A percentile compares a stretch with the other conserved stretches of the same genome.
These are phyloP conservation scores for Plestiodon gilberti DNA, from an alignment of 2,113 vertebrate genomes.

Conservation along the genomic window DNA sequence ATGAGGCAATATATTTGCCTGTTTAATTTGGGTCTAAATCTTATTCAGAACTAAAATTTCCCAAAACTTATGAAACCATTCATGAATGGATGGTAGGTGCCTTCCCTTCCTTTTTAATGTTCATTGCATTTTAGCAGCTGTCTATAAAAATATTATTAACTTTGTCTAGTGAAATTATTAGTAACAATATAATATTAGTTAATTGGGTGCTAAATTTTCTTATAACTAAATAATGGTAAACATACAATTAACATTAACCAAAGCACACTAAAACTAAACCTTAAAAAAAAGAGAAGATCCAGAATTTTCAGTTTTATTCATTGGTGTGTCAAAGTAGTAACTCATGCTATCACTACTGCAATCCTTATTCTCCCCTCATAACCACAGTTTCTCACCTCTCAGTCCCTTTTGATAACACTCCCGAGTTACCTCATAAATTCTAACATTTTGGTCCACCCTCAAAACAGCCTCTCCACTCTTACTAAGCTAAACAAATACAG, in stretches of 20 bases:
- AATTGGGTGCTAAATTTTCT: too few species aligned
- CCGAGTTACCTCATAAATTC: background rate
- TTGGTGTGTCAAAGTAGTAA: background rate
- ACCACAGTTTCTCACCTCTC: background rate
- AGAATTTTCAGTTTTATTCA: background rate
- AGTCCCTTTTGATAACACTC: background rate
- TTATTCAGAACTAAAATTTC: too few species aligned
- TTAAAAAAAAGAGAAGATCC: background rate
- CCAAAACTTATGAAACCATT: too few species aligned
- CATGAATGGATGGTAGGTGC: too few species aligned
- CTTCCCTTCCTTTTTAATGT: too few species aligned
- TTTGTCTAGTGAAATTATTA: too few species aligned
- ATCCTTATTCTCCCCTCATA: background rate
- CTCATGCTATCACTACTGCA: background rate
- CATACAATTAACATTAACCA: background rate
- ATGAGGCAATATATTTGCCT: too few species aligned
- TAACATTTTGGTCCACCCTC: background rate
- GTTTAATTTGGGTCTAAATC: too few species aligned
- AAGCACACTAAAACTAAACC: background rate
- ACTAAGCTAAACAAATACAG: conserved; percentile 26
- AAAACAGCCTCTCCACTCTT: background rate
- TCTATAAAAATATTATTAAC: too few species aligned
- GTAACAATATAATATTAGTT: too few species aligned
- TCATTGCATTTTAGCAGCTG: too few species aligned
- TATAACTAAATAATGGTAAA: too few species aligned